Conservation (phyloP, 2,113 vertebrate genomes). For the Hemicordylus capensis region DNA sequence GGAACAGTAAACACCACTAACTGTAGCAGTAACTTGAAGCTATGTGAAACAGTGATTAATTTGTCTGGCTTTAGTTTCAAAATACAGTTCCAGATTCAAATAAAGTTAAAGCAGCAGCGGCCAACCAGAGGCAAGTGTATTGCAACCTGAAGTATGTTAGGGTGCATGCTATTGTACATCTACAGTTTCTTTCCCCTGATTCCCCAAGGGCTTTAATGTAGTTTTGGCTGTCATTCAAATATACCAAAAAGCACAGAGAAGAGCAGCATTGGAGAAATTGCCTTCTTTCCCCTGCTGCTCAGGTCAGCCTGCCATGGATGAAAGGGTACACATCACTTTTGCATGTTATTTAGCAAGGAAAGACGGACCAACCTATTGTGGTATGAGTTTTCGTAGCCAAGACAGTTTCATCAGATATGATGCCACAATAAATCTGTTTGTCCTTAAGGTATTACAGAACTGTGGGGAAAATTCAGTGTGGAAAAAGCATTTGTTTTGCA, state of each 20-base stretch:
- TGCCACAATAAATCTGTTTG: not conserved
- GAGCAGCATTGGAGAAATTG: not conserved
- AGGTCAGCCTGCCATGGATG: not conserved
- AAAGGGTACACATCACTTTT: not conserved
- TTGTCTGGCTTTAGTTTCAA: too few relatives aligned
- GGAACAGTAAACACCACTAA: too few relatives aligned
- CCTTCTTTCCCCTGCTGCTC: not conserved
- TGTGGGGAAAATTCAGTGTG: not conserved
- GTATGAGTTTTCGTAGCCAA: not conserved
- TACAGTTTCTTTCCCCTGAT: not conserved
- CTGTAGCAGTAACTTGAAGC: not conserved
- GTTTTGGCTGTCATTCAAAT: not conserved
- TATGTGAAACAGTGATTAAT: not conserved
- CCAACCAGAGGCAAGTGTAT: not conserved
- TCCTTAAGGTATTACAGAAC: not conserved
- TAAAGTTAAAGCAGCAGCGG: not conserved
- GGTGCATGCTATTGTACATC: not conserved
- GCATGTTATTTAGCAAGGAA: not conserved
- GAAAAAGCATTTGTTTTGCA: not conserved
- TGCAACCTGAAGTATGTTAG: not conserved
- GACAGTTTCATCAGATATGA: not conserved
- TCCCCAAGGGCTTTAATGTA: not conserved
- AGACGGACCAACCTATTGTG: not conserved
- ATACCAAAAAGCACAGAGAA: not conserved
- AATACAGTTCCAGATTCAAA: too few relatives aligned